Evolutionary conservation across 2,797 vertebrate species (phyloP).

Genomic region (Hephaestus fuliginosus): DNA sequence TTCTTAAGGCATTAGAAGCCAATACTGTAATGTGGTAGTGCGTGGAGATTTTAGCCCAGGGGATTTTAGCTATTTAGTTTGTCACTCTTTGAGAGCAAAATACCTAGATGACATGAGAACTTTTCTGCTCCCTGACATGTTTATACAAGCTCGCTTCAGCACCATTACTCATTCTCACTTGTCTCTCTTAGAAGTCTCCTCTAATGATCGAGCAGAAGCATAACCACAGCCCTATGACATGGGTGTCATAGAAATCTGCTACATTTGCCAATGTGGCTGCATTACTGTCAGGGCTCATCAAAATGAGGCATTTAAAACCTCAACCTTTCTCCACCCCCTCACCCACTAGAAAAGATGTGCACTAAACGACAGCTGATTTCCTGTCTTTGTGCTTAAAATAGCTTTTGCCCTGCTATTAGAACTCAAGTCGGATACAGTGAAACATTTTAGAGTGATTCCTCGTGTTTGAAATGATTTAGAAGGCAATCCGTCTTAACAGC

Average conservation of each 20-base stretch:
- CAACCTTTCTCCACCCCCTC: constrained; percentile 77
- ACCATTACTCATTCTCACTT: constrained; percentile 83
- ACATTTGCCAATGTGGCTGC: constrained; percentile 82
- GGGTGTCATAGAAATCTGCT: constrained; percentile 84
- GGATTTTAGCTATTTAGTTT: constrained; percentile 84
- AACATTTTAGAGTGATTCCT: constrained; percentile 73
- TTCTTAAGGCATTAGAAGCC: constrained; percentile 76
- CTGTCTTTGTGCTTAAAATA: constrained; percentile 74
- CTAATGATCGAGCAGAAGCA: constrained; percentile 82
- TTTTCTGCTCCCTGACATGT: constrained; percentile 82
- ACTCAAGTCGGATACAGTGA: constrained; percentile 72
- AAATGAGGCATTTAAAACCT: constrained; percentile 77
- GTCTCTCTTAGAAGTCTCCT: constrained; percentile 82
- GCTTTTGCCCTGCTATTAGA: constrained; percentile 63
- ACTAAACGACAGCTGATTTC: constrained; percentile 76
- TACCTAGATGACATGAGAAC: constrained; percentile 82
- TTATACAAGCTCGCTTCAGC: constrained; percentile 83
- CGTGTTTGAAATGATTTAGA: constrained; percentile 80
- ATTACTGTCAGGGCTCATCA: constrained; percentile 85
- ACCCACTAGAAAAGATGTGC: constrained; percentile 70
- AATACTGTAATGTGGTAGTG: constrained; percentile 72
- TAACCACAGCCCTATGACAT: constrained; percentile 80
- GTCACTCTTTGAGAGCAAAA: constrained; percentile 82
- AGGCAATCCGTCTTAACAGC: constrained; percentile 78
- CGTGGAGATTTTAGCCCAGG: constrained; percentile 71